phyloP scores from a whole-genome alignment of 1,140 invertebrate species.

The Drosophila virilis region DNA sequence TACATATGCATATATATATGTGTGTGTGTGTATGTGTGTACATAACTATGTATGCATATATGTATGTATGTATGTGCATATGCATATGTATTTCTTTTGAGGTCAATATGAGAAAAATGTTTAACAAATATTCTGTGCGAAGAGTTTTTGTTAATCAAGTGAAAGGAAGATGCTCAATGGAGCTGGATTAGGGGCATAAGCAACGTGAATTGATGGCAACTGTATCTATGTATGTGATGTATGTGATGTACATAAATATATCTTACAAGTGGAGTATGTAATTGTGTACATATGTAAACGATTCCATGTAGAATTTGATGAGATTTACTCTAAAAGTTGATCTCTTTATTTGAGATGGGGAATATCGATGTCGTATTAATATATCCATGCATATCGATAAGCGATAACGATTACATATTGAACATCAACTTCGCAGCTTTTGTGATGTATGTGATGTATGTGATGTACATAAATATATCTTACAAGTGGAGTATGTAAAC shows the following conservation, averaged over 20 bases:
- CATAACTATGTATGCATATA: not conserved
- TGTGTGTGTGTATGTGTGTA: slow-evolving; percentile 5
- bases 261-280: no score
- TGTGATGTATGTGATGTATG: not conserved
- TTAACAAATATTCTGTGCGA: slow-evolving; percentile 38
- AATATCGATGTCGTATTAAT: not conserved
- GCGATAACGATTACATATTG: not conserved
- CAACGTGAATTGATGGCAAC: not conserved
- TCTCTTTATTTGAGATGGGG: not conserved
- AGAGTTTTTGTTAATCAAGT: slow-evolving; percentile 41
- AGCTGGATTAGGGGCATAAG: slow-evolving; percentile 21
- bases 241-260: no score
- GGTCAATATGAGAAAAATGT: slow-evolving; percentile 49
- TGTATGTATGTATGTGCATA: not conserved
- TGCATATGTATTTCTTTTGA: slow-evolving; percentile 27
- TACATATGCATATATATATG: no score
- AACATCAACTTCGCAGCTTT: no score
- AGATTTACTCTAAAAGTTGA: no score
- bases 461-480: no score
- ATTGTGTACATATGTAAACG: not conserved
- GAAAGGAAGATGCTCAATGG: slow-evolving; percentile 41
- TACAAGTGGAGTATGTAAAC: not conserved
- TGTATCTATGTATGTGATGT: not conserved
- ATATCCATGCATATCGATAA: not conserved
- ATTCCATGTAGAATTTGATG: no score